Conservation (phyloP, 1,140 invertebrate genomes). For the Bombyx mandarina region DNA sequence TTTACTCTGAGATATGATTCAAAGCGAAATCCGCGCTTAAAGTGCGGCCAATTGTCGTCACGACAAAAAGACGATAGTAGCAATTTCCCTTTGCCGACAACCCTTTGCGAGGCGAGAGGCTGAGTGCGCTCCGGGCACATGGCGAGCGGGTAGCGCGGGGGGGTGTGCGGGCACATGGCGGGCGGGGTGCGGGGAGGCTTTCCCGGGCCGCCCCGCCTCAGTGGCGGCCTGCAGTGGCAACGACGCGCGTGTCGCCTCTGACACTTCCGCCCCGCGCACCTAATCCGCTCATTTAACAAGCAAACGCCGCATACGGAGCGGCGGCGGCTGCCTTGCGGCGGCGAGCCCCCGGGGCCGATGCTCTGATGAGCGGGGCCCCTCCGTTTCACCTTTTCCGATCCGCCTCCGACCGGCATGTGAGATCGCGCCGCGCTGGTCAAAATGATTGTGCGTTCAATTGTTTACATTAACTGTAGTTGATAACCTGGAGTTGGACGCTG, state of each 20-base stretch:
- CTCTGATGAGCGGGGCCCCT: constrained; percentile 39
- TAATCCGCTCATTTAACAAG: constrained; percentile 55
- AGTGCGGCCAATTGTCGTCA: constrained; percentile 34
- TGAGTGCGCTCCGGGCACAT: constrained; percentile 51
- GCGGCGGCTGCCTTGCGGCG: constrained; percentile 36
- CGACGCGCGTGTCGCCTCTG: constrained; percentile 61
- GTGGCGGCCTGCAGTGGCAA: constrained; percentile 63
- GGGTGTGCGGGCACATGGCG: constrained; percentile 17
- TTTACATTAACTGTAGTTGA: constrained; percentile 63
- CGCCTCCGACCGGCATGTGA: constrained; percentile 47
- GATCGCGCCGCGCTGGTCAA: constrained; percentile 29
- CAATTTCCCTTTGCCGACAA: constrained; percentile 52
- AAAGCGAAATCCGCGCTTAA: constrained; percentile 25
- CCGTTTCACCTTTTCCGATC: constrained; percentile 38
- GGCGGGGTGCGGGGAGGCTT: constrained; percentile 26
- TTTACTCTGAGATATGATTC: constrained; percentile 7
- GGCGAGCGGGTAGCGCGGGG: constrained; percentile 29
- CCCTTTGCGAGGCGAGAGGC: constrained; percentile 52
- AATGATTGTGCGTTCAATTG: constrained; percentile 51
- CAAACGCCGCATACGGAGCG: constrained; percentile 52
- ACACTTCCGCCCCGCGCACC: constrained; percentile 54
- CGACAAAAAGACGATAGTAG: constrained; percentile 38
- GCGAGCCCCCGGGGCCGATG: constrained; percentile 39
- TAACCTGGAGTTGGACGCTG: constrained; percentile 54
- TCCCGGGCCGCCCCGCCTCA: constrained; percentile 65